Base-by-base conservation (phyloP, 2,888 invertebrate species). In the Falcaria lacertinaria region DNA sequence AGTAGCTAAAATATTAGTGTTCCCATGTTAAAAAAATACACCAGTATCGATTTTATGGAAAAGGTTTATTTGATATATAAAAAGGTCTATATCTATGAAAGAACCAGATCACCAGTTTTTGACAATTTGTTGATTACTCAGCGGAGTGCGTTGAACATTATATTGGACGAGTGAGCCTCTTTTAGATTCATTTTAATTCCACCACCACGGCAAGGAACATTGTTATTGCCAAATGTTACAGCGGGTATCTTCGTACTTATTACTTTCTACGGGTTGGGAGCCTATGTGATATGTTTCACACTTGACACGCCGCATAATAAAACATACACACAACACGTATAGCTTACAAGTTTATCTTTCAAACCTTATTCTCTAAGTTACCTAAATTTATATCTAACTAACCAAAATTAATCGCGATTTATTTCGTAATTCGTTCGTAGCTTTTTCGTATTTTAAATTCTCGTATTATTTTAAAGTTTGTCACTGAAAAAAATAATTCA, bases 21-120 rank as follows among this genome's bases (percentile, higher is more conserved):
- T 65, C 89, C 88, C 89, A 88, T 87, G 87, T 89, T 89, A 89
- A 88, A 89, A 89, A 75, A 89, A 88, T 88, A 89, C 88, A 87
- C 88, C 87, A 81, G 67, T 68, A 49, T 87, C 71, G 85, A 87
- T 88, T 88, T 87, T 82, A 87, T 86, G 82, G 86, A 82, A 86
- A 86, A 85, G 87, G 81, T 87, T 81, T 86, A 83, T 87, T 86
- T 80, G 75, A 83, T 83, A 84, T 85, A 84, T 84, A 82, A 79
- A 76, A 74, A 66, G 73, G 75, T 74, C 67, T 74, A 80, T 78
- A 76, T 37, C 72, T 80, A 75, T 66, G 48, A 67, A 64, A 82
- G 77, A 74, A 82, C 88, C 88, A 83, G 80, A 82, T 85, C 85
- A 88, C 86, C 88, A 71, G 74, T 71, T 73, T 70, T 41, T 52